A percentile compares a stretch with the other conserved stretches of the same genome.
Conservation (phyloP, 1,140 invertebrate genomes). For the Wiebesia pumilae region DNA sequence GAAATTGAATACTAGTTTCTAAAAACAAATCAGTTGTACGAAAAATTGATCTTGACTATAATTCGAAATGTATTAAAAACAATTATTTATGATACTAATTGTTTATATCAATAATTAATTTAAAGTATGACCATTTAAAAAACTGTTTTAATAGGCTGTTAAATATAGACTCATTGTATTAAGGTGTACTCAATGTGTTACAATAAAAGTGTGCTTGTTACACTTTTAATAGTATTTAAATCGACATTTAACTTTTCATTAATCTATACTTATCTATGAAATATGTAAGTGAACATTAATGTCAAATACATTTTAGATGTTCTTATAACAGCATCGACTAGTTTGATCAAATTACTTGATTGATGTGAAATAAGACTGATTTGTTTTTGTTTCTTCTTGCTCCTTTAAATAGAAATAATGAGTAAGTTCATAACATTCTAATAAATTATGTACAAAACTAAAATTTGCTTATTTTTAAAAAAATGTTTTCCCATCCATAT, state of each 20-base stretch:
- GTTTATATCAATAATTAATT: conserved; percentile 11
- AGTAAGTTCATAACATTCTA: conserved; percentile 44
- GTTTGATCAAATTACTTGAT: conserved; percentile 38
- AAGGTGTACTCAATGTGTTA: conserved; percentile 20
- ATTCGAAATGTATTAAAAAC: conserved; percentile 7
- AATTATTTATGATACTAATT: conserved; percentile 18
- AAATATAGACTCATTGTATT: conserved; percentile 22
- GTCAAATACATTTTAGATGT: conserved; percentile 9
- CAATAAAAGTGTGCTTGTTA: neutral
- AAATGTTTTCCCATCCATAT: conserved; percentile 45
- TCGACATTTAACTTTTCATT: conserved; percentile 36
- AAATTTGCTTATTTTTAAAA: conserved; percentile 22
- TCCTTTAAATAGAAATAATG: conserved; percentile 33
- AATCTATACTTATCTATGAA: conserved; percentile 29
- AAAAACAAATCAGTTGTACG: conserved; percentile 36
- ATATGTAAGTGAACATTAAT: conserved; percentile 37
- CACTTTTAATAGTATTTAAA: conserved; percentile 29
- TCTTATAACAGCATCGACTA: conserved; percentile 11
- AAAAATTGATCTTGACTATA: conserved; percentile 21
- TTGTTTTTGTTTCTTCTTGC: conserved; percentile 33
- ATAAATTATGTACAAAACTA: conserved; percentile 43
- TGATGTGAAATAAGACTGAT: conserved; percentile 48
- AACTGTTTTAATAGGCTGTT: neutral
- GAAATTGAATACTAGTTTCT: conserved; percentile 39
- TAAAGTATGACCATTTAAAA: neutral